phyloP scores from a whole-genome alignment of 2,888 invertebrate species.

The Lissonota sp. region DNA sequence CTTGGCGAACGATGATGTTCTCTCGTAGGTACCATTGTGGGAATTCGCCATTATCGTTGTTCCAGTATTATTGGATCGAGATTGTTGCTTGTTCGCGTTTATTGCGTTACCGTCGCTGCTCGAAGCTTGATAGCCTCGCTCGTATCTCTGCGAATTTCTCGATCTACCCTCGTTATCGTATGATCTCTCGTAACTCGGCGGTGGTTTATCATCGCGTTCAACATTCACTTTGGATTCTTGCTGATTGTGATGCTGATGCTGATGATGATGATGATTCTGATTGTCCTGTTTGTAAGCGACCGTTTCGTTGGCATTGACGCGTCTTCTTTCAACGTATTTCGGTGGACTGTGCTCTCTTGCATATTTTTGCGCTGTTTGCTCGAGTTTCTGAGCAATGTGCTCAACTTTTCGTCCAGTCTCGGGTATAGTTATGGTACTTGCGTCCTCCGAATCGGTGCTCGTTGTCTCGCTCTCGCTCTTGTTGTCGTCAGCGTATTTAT shows the following conservation, averaged over 20 bases:
- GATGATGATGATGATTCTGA: slow-evolving; percentile 29
- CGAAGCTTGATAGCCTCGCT: slow-evolving; percentile 44
- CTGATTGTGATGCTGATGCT: slow-evolving; percentile 27
- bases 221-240: slow-evolving; percentile 66
- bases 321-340: slow-evolving; percentile 79
- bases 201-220: slow-evolving; percentile 68
- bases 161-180: slow-evolving; percentile 67
- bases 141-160: slow-evolving; percentile 56
- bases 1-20: slow-evolving; percentile 74
- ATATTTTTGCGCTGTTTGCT: slow-evolving; percentile 82
- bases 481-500: slow-evolving; percentile 76
- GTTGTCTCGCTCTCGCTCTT: slow-evolving; percentile 75
- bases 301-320: slow-evolving; percentile 52
- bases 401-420: slow-evolving; percentile 81
- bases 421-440: slow-evolving; percentile 81
- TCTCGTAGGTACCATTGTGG: slow-evolving; percentile 71
- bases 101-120: slow-evolving; percentile 1
- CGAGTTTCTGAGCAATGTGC: slow-evolving; percentile 82
- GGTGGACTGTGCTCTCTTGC: slow-evolving; percentile 82
- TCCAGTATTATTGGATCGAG: slow-evolving; percentile 70
- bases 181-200: slow-evolving; percentile 72
- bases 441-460: slow-evolving; percentile 79
- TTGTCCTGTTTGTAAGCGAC: slow-evolving; percentile 35
- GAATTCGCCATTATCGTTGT: slow-evolving; percentile 56
- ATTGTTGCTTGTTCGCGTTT: slow-evolving; percentile 36